phyloP scores from a whole-genome alignment of 2,888 invertebrate genomes.

The Epirrhoe alternata region DNA sequence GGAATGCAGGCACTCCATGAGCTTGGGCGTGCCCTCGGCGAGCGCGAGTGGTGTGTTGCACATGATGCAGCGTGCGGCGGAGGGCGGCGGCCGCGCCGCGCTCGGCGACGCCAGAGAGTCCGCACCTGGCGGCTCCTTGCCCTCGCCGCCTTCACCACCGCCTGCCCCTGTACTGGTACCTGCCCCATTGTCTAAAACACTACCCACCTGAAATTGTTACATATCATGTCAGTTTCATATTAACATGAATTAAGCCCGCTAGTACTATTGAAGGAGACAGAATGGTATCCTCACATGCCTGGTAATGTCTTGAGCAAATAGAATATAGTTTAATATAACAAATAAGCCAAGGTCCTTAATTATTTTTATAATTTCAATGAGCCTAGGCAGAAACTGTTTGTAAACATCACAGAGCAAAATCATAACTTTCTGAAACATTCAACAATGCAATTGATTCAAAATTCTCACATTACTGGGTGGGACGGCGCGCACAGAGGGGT shows the following conservation, averaged over 20 bases:
- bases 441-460: background rate
- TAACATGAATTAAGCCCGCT: background rate
- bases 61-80: slow-evolving; percentile 83
- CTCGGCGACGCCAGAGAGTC: slow-evolving; percentile 75
- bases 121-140: slow-evolving; percentile 55
- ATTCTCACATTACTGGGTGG: slow-evolving; percentile 60
- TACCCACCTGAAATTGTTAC: slow-evolving; percentile 12
- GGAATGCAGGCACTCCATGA: slow-evolving; percentile 95
- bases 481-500: slow-evolving; percentile 50
- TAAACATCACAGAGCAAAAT: slow-evolving; percentile 18
- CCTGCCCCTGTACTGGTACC: slow-evolving; percentile 35
- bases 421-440: background rate
- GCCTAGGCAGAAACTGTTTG: slow-evolving; percentile 17
- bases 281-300: background rate
- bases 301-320: background rate
- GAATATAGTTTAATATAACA: background rate
- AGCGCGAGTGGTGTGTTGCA: slow-evolving; percentile 69
- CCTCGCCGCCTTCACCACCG: slow-evolving; percentile 37
- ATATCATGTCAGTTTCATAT: background rate
- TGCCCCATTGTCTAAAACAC: slow-evolving; percentile 20
- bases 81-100: slow-evolving; percentile 54
- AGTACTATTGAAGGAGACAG: background rate
- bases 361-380: background rate
- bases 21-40: slow-evolving; percentile 87
- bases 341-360: slow-evolving; percentile 5